Percentiles rank a stretch among this genome's conserved stretches.
phyloP scores from a whole-genome alignment of 2,888 invertebrate genomes.

The Drosophila tripunctata region DNA sequence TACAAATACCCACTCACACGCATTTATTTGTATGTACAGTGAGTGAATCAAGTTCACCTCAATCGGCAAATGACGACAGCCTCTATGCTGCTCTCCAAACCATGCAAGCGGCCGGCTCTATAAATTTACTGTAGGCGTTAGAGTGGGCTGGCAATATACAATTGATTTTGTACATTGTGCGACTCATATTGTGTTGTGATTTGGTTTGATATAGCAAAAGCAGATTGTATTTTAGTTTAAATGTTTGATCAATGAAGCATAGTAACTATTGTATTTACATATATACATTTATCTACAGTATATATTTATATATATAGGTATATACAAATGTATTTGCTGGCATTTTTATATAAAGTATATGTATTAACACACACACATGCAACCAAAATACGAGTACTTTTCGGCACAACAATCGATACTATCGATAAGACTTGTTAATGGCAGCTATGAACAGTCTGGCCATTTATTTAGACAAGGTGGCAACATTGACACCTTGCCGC shows the following conservation, averaged over 20 bases:
- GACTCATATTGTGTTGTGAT: neutral
- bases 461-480: conserved; percentile 4
- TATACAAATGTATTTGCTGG: neutral
- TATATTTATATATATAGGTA: neutral
- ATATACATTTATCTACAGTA: neutral
- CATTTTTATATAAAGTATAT: neutral
- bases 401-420: conserved; percentile 30
- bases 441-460: neutral
- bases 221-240: too few species aligned
- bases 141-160: conserved; percentile 28
- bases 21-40: neutral
- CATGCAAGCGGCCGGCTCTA: conserved; percentile 41
- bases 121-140: conserved; percentile 27
- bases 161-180: conserved; percentile 10
- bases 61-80: conserved; percentile 32
- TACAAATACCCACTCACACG: conserved; percentile 2
- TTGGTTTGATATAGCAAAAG: neutral
- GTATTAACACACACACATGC: neutral
- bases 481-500: conserved; percentile 15
- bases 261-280: conserved; percentile 3
- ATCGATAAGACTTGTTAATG: neutral
- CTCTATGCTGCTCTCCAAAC: too few species aligned
- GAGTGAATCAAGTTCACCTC: conserved; percentile 43
- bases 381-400: conserved; percentile 34
- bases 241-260: conserved; percentile 35